Conservation (phyloP, 2,797 vertebrate genomes). For the Semotilus atromaculatus region DNA sequence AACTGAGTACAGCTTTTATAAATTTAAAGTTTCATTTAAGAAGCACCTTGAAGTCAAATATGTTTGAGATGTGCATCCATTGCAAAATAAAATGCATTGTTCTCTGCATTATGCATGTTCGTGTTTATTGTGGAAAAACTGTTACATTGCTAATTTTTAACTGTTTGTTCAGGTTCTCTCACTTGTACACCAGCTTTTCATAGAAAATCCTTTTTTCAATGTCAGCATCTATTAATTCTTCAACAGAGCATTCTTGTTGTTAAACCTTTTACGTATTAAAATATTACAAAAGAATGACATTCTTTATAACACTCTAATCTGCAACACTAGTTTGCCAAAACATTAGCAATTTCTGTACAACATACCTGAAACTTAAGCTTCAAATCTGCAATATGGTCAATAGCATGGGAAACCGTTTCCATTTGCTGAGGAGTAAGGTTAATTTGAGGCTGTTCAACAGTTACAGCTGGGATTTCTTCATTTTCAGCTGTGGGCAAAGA, state of each 20-base stretch:
- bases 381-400: constrained; percentile 40
- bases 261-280: neutral
- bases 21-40: neutral
- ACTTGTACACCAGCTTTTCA: constrained; percentile 3
- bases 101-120: neutral
- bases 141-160: neutral
- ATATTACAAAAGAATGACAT: neutral
- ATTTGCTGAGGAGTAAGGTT: constrained; percentile 48
- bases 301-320: neutral
- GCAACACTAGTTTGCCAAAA: constrained; percentile 15
- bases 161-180: neutral
- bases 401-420: constrained; percentile 13
- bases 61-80: neutral
- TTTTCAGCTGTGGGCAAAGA: constrained; percentile 34
- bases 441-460: constrained; percentile 45
- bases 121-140: neutral
- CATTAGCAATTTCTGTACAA: constrained; percentile 32
- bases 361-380: constrained; percentile 39
- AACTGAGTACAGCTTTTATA: neutral
- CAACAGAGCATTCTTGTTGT: neutral
- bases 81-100: constrained; percentile 1
- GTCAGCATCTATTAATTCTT: neutral
- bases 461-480: constrained; percentile 31
- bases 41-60: neutral
- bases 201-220: neutral